Percentiles rank a stretch among this genome's conserved stretches.
Conservation (phyloP, 2,113 vertebrate species). For the Nothoprocta pentlandii region DNA sequence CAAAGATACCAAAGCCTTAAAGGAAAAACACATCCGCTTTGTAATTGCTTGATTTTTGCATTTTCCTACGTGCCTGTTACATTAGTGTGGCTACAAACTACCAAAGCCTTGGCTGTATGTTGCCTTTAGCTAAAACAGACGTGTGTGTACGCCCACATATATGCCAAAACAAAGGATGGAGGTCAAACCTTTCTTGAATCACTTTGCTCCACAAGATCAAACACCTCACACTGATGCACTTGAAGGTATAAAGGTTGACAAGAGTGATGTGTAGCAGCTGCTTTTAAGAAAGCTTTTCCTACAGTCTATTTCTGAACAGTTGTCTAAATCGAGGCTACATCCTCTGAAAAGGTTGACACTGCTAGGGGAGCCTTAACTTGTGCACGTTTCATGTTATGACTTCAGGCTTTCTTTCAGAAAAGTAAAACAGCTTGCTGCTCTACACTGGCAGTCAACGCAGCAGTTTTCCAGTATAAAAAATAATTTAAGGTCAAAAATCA, state of each 20-base stretch:
- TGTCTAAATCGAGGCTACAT: neutral
- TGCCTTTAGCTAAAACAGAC: neutral
- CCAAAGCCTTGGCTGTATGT: neutral
- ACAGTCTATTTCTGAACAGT: neutral
- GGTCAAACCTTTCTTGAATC: neutral
- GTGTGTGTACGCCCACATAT: neutral
- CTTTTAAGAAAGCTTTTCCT: neutral
- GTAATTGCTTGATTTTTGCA: neutral
- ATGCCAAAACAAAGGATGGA: fast-evolving
- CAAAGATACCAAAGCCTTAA: neutral
- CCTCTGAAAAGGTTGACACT: neutral
- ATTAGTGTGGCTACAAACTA: neutral
- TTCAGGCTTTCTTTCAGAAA: neutral
- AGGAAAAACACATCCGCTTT: neutral
- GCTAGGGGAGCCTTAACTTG: neutral
- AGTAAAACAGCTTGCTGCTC: neutral
- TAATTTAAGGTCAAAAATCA: neutral
- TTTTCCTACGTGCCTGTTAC: neutral
- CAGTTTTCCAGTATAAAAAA: neutral
- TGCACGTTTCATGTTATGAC: neutral
- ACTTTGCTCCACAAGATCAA: fast-evolving
- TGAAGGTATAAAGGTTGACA: neutral
- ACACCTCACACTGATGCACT: fast-evolving
- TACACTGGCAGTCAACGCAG: neutral
- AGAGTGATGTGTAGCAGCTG: neutral